Evolutionary conservation across 2,888 invertebrate genomes (phyloP).

Genomic region (Amiota minor): DNA sequence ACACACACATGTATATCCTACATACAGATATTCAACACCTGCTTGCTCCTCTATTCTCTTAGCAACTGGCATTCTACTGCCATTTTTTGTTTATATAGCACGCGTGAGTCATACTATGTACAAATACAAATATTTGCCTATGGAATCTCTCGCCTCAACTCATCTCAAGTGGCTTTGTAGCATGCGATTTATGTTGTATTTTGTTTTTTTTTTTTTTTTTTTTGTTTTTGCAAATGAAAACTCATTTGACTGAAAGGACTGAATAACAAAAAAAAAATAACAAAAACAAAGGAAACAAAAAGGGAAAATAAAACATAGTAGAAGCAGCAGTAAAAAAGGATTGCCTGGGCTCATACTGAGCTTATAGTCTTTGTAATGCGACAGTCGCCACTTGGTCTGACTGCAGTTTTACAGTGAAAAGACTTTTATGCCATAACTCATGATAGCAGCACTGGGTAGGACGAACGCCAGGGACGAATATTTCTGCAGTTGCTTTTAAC

Average conservation of each 20-base stretch:
- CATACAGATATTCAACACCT: not conserved
- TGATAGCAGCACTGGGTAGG: not conserved
- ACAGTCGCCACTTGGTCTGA: constrained; percentile 9
- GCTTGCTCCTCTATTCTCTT: not conserved
- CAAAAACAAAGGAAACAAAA: not conserved
- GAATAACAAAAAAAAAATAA: constrained; percentile 4
- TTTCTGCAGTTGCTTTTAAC: not conserved
- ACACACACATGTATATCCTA: no score
- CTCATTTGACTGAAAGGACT: constrained; percentile 16
- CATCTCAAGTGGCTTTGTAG: constrained; percentile 5
- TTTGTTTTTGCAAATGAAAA: constrained; percentile 13
- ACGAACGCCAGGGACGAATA: no score
- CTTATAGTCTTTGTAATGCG: constrained; percentile 10
- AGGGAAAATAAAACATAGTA: no score
- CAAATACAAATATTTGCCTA: constrained; percentile 17
- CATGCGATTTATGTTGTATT: not conserved
- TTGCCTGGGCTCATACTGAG: not conserved
- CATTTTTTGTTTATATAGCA: not conserved
- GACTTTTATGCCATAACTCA: not conserved
- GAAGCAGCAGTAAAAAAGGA: not conserved
- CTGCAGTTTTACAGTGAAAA: constrained; percentile 11
- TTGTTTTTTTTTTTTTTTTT: not conserved
- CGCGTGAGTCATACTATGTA: constrained; percentile 12
- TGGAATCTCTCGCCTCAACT: not conserved
- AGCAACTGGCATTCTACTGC: not conserved